Base-by-base conservation (phyloP, 2,797 vertebrate genomes). In the Chaetodon trifasciatus region DNA sequence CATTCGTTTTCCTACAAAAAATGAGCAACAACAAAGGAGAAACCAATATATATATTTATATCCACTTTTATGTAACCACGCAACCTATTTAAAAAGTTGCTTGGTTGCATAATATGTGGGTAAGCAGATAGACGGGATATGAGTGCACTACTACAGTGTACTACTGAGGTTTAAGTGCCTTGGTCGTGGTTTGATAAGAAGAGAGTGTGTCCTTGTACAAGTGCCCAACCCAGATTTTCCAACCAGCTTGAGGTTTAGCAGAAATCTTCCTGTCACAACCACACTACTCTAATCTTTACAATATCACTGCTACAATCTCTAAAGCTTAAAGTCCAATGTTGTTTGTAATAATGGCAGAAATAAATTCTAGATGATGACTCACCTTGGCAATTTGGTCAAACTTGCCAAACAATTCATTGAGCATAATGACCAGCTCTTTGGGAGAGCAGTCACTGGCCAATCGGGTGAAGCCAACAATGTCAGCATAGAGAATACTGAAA, bases 371-470 rank as follows among this genome's bases (percentile, higher is more conserved):
- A 58, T n/a, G 40, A 65, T 61, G 55, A 76, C 95, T 91, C 85
- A 99, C 98, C 96, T 99, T 99, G 68, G 98, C 98, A 71, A 99
- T 99, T 94, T 99, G 98, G 93, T 99, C 98, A 83, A 99, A 99
- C 88, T 99, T 99, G 11, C 98, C 98, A 58, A 99, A 99, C 71
- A 99, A 94, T 67, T 99, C 98, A 28, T 99, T 99, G 76, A 99
- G 94, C 96, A 99, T 97, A 79, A 99, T 96, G 53, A 99, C 98
- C 11, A 99, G 91, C 75, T 99, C 98, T 83, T 99, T 99, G 32
- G 98, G 98, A 70, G 98, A 99, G 91, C 98, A 99, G 90, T 99
- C 98, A n/a, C 98, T 99, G 90, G 98, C 98, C 91, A 99, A 90
- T 39, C 93, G 96, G 2, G 98, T 99, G 90, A 99, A 99, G 82